Conservation (phyloP, 2,888 invertebrate species). For the Scaptomyza reducta region DNA sequence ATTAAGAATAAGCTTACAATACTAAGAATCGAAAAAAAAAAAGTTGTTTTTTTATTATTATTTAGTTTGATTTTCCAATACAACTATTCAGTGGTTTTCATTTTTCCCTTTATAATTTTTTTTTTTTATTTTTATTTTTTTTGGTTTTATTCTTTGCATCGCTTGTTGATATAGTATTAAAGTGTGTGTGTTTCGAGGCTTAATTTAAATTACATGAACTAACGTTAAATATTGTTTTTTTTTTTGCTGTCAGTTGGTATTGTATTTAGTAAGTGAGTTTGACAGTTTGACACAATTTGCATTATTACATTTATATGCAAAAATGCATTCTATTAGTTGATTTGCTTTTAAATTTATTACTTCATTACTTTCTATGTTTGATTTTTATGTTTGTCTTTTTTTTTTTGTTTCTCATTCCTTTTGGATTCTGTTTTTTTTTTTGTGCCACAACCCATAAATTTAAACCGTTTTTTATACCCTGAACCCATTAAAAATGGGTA, state of each 20-base stretch:
- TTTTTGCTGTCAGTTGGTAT: constrained; percentile 37
- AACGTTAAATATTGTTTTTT: constrained; percentile 57
- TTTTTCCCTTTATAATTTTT: background rate
- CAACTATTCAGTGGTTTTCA: constrained; percentile 32
- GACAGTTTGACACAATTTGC: constrained; percentile 49
- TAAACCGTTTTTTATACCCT: constrained; percentile 45
- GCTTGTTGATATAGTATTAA: constrained; percentile 41
- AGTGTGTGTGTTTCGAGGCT: constrained; percentile 25
- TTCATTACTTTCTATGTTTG: constrained; percentile 3
- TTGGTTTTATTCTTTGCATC: constrained; percentile 8
- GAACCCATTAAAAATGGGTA: too few species aligned
- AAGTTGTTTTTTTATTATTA: constrained; percentile 9
- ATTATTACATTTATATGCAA: constrained; percentile 45
- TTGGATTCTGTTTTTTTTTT: background rate
- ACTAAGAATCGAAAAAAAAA: constrained; percentile 64
- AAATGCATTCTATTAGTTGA: constrained; percentile 28
- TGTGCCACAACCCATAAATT: constrained; percentile 66
- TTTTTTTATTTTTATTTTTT: background rate
- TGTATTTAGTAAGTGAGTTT: constrained; percentile 39
- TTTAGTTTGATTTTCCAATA: constrained; percentile 39
- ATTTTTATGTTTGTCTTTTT: background rate
- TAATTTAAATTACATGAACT: constrained; percentile 62
- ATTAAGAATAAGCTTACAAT: constrained; percentile 64
- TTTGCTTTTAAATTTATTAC: constrained; percentile 10
- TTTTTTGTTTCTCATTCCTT: background rate